These are phyloP conservation scores for Drosophila histrio DNA, from an alignment of 2,888 invertebrate genomes.

Conservation along the genomic window DNA sequence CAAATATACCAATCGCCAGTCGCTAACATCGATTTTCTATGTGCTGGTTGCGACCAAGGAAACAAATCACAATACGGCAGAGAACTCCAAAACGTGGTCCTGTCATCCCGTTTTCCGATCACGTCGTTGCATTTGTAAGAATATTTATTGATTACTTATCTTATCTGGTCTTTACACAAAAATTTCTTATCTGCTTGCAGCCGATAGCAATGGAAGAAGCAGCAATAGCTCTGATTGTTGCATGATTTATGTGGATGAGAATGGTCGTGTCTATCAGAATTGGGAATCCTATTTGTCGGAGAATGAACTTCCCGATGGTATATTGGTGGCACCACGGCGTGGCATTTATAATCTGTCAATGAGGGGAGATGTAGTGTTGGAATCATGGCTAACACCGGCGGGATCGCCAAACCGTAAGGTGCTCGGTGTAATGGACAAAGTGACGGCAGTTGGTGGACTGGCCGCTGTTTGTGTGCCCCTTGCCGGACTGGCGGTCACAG, in stretches of 20 bases:
- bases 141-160: background rate
- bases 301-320: constrained; percentile 84
- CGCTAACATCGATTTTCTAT: constrained; percentile 78
- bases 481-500: constrained; percentile 51
- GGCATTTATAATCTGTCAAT: constrained; percentile 81
- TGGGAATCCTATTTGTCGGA: constrained; percentile 84
- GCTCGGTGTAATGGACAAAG: constrained; percentile 54
- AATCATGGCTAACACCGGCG: constrained; percentile 72
- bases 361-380: constrained; percentile 54
- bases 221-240: constrained; percentile 74
- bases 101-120: constrained; percentile 81
- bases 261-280: constrained; percentile 84
- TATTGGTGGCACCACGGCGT: constrained; percentile 84
- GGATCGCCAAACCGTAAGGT: constrained; percentile 27
- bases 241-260: constrained; percentile 82
- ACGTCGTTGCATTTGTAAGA: constrained; percentile 81
- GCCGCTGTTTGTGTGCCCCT: constrained; percentile 63
- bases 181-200: constrained; percentile 15
- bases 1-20: constrained; percentile 79
- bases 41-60: constrained; percentile 72
- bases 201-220: constrained; percentile 15
- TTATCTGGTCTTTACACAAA: background rate
- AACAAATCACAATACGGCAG: constrained; percentile 40
- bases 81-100: constrained; percentile 55
- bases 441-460: constrained; percentile 64